A percentile compares a stretch with the other conserved stretches of the same genome.
Conservation (phyloP, 2,888 invertebrate species). For the Cylloceria caligata region DNA sequence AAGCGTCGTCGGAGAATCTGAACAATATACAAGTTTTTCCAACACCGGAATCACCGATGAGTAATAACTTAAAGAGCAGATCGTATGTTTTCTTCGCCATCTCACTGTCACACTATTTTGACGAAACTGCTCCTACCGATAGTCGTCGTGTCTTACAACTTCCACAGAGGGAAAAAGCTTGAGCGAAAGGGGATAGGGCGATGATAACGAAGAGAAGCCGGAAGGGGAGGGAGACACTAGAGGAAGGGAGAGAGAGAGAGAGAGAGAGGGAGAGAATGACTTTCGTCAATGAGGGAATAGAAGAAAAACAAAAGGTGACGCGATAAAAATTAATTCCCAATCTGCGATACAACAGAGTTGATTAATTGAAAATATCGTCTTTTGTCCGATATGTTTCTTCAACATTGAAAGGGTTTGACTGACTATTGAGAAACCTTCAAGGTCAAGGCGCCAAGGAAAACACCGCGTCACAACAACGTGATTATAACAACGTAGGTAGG, state of each 20-base stretch:
- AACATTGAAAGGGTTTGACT: too few relatives aligned
- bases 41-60: constrained; percentile 97
- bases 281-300: not conserved
- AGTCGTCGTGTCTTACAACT: not conserved
- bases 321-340: too few relatives aligned
- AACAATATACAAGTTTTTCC: constrained; percentile 98
- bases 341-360: too few relatives aligned
- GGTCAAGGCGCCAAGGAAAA: too few relatives aligned
- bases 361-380: too few relatives aligned
- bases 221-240: too few relatives aligned
- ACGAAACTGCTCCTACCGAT: constrained; percentile 16
- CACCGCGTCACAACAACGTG: too few relatives aligned
- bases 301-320: not conserved
- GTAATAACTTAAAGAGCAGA: constrained; percentile 95
- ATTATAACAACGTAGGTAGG: too few relatives aligned
- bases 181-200: not conserved
- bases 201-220: not conserved
- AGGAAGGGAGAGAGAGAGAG: not conserved
- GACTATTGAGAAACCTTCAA: too few relatives aligned
- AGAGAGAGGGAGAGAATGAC: not conserved
- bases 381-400: too few relatives aligned
- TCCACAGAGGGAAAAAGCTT: constrained; percentile 1
- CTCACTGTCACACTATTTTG: constrained; percentile 78
- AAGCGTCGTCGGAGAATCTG: constrained; percentile 97
- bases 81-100: constrained; percentile 99